Percentiles rank a stretch among this genome's conserved stretches.
These are phyloP conservation scores for Pachydiplax longipennis DNA, from an alignment of 2,888 invertebrate genomes.

Conservation along the genomic window DNA sequence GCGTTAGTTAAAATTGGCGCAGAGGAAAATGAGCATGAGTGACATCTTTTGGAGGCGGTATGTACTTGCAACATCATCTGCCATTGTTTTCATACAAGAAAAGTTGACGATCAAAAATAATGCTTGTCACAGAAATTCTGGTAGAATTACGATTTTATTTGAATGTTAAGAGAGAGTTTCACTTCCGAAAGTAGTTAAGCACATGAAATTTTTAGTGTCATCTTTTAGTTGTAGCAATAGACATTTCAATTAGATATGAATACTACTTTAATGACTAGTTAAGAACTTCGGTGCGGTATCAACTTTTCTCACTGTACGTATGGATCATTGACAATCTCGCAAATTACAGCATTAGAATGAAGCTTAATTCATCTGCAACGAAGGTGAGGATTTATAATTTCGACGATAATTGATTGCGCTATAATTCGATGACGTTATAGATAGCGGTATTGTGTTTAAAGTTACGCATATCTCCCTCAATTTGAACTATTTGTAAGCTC, in stretches of 20 bases:
- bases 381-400: neutral
- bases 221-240: neutral
- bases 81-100: constrained; percentile 10
- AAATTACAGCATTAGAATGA: neutral
- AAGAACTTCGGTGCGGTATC: neutral
- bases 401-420: neutral
- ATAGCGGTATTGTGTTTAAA: too few relatives aligned
- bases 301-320: neutral
- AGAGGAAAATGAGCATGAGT: neutral
- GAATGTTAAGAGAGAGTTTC: neutral
- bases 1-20: neutral
- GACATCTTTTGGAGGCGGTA: neutral
- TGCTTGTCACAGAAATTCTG: neutral
- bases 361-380: constrained; percentile 7
- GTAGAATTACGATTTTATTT: neutral
- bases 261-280: neutral
- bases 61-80: neutral
- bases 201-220: neutral
- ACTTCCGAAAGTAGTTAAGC: neutral
- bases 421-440: too few relatives aligned
- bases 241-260: neutral
- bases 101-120: constrained; percentile 29
- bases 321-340: neutral
- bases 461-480: neutral
- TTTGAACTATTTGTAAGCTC: neutral